Percentiles rank a stretch among this genome's conserved stretches.
Evolutionary conservation across 1,140 invertebrate genomes (phyloP).

Genomic region (Atta texana): DNA sequence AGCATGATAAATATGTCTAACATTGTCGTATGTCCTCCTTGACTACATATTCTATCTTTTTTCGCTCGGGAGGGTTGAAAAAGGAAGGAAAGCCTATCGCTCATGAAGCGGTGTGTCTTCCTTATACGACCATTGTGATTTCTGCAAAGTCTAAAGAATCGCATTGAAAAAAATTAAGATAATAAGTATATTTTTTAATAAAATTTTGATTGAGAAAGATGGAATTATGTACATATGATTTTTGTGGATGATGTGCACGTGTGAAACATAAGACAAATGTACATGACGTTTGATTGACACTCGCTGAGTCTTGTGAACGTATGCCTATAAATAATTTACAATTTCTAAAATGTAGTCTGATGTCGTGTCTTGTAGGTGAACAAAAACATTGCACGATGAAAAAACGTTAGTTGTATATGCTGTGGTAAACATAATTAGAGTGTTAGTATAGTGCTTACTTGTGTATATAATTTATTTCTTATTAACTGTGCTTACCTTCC

Average conservation of each 20-base stretch:
- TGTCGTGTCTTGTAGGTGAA: not conserved
- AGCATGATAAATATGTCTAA: constrained; percentile 54
- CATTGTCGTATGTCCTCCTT: constrained; percentile 59
- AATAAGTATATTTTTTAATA: constrained; percentile 41
- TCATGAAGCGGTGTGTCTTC: constrained; percentile 61
- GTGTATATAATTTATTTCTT: not conserved
- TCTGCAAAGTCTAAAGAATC: constrained; percentile 61
- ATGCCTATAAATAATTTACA: constrained; percentile 16
- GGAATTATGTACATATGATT: constrained; percentile 42
- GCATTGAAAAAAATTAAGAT: constrained; percentile 60
- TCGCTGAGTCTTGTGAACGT: constrained; percentile 19
- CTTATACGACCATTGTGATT: constrained; percentile 59
- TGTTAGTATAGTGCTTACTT: constrained; percentile 27
- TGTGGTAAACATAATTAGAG: constrained; percentile 13
- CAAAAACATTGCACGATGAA: constrained; percentile 4
- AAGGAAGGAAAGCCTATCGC: constrained; percentile 59
- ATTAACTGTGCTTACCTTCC: constrained; percentile 79
- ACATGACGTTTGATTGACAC: constrained; percentile 10
- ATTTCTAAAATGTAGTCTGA: not conserved
- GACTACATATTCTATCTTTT: constrained; percentile 61
- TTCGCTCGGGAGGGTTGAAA: constrained; percentile 60
- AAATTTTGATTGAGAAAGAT: constrained; percentile 35
- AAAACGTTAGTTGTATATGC: constrained; percentile 22
- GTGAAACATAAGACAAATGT: constrained; percentile 24
- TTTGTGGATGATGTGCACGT: constrained; percentile 23